Evolutionary conservation across 37 sponge, comb jelly and placozoan genomes (phyloP), one percentile per base, ranked within the genome.

Genomic region (Petrosia ficiformis): DNA sequence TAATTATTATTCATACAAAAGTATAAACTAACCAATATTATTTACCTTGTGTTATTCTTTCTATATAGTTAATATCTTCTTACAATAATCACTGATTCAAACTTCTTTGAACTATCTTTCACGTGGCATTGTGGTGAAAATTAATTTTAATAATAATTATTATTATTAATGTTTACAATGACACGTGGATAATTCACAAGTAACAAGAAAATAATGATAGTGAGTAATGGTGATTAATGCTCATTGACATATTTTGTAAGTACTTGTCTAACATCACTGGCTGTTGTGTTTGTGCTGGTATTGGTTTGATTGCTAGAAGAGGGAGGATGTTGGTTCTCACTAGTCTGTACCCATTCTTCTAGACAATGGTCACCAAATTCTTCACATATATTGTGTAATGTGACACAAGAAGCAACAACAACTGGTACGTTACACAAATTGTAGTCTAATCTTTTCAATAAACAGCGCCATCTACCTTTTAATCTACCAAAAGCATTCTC

Each of bases 401-500:
- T 40, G 25, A 68, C 44, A 56, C 81, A 80, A 42, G 79, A 30
- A 48, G 79, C 79, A n/a, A 68, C 58, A n/a, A 68, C 40, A 16
- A 30, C 65, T 44, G 68, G 34, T 32, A 71, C 42, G 71, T 66
- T 57, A 42, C 30, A 8, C 1, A 80, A 14, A 28, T 80, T 6
- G 29, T 25, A 43, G 38, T 71, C 81, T 29, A 70, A 41, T 28
- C 81, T 39, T 34, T 80, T 80, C 64, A 80, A 32, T 3, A 80
- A 48, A 60, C 73, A 80, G 32, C 81, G 59, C 81, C 81, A 82
- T 65, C 83, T 39, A 34, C 86, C 86, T 39, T 85, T 85, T 11
- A 85, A 57, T 28, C 86, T 65, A 5, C 86, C 79, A 77, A 85
- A 85, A 31, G 73, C 59, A 42, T 77, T 77, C 67, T 85, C 79